Evolutionary conservation across 2,113 vertebrate genomes (phyloP).

Genomic region (Chlorodrepanis virens): DNA sequence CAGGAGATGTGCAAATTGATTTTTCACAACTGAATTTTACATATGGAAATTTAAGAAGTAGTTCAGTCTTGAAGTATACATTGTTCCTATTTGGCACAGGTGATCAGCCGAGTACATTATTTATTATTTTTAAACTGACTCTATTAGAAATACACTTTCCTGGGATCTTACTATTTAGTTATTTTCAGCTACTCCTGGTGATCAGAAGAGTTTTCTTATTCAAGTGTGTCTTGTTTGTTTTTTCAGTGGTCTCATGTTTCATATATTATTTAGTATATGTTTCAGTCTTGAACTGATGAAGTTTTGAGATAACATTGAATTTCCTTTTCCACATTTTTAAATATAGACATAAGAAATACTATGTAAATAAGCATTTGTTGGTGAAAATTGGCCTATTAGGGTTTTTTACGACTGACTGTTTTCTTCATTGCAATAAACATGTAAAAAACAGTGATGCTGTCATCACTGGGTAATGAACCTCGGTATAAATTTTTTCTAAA

Average conservation of each 20-base stretch:
- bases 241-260: not conserved
- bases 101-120: not conserved
- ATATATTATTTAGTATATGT: not conserved
- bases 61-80: not conserved
- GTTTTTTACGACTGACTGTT: not conserved
- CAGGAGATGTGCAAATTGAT: not conserved
- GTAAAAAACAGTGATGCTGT: constrained; percentile 19
- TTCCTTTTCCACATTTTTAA: not conserved
- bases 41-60: not conserved
- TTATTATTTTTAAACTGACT: not conserved
- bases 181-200: not conserved
- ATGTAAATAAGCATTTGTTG: not conserved
- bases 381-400: not conserved
- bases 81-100: not conserved
- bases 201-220: not conserved
- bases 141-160: not conserved
- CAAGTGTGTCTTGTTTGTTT: not conserved
- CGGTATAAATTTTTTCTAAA: constrained; percentile 22
- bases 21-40: not conserved
- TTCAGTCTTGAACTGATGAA: not conserved
- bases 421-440: not conserved
- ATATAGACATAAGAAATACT: not conserved
- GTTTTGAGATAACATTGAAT: not conserved
- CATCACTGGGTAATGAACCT: constrained; percentile 13
- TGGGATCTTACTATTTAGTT: not conserved